Percentiles rank a stretch among this genome's conserved stretches.
Conservation (phyloP, 2,797 vertebrate species). For the Botia kubotai region DNA sequence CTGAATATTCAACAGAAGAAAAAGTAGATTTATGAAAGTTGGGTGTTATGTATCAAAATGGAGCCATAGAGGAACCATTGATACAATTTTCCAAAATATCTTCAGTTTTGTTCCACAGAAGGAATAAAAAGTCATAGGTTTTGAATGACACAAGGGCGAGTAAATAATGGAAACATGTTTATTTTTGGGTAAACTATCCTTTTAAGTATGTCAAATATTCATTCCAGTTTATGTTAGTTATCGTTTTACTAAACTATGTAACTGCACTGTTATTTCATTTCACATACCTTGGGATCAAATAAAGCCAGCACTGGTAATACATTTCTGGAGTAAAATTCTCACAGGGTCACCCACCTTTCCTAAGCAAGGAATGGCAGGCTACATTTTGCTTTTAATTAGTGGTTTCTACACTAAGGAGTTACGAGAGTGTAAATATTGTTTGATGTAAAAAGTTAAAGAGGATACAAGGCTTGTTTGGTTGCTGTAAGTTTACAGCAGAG, state of each 20-base stretch:
- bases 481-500: constrained; percentile 26
- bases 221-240: neutral
- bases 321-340: neutral
- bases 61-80: neutral
- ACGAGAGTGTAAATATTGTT: constrained; percentile 24
- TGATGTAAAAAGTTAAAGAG: constrained; percentile 16
- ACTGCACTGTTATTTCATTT: neutral
- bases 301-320: neutral
- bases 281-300: neutral
- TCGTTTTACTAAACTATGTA: neutral
- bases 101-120: no score
- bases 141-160: no score
- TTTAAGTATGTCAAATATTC: constrained; percentile 62
- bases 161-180: no score
- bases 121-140: no score
- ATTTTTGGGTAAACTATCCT: no score
- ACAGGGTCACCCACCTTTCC: neutral
- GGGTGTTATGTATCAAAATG: neutral
- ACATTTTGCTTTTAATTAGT: constrained; percentile 19
- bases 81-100: no score
- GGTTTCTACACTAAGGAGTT: constrained; percentile 10
- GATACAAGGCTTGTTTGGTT: constrained; percentile 49
- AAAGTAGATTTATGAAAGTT: neutral
- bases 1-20: no score
- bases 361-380: no score